Evolutionary conservation across 2,888 invertebrate species (phyloP), one percentile per base, ranked within the genome.

Genomic region (Gandaritis pyraliata): DNA sequence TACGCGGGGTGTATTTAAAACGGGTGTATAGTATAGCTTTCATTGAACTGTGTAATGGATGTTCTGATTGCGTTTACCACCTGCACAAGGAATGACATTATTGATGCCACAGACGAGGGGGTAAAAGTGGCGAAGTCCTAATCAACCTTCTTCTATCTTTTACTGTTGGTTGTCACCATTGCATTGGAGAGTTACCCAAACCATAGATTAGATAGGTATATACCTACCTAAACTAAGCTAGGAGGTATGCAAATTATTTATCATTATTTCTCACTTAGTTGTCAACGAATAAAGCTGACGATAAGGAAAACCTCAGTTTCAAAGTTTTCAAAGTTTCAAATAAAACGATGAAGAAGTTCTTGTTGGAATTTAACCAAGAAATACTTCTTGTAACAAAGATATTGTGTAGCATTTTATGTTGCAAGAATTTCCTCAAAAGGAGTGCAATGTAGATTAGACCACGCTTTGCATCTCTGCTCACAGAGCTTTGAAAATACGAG

Each of bases 381-480:
- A 16, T 16, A 16, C 16, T 48, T 33, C 29, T 15, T 15, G 48
- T 16, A 11, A 33, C 48, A 30, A 16, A 29, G n/a, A 41, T 30
- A 53, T 43, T 43, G 23, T 30, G 48, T 33, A 15, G 11, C 15
- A 33, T 33, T 48, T 48, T 33, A 33, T 48, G 29, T 10, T 29
- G 30, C 43, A 39, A 43, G 30, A 16, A 43, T 53, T 41, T 43
- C 29, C 15, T 53, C 12, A 33, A 53, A 45, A 45, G 33, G 33
- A 16, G 29, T 53, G 53, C 45, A 45, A 33, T 53, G 16, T 18
- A 53, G 33, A 53, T 45, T 53, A 53, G 18, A 53, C 45, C 53
- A 18, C 33, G 36, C 12, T 47, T 15, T 53, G 45, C 41, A 29
- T 52, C 52, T 52, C 30, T 38, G 10, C 39, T 23, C 10, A 13